Conservation (phyloP, 1,140 invertebrate species). For the Drosophila baimaii region DNA sequence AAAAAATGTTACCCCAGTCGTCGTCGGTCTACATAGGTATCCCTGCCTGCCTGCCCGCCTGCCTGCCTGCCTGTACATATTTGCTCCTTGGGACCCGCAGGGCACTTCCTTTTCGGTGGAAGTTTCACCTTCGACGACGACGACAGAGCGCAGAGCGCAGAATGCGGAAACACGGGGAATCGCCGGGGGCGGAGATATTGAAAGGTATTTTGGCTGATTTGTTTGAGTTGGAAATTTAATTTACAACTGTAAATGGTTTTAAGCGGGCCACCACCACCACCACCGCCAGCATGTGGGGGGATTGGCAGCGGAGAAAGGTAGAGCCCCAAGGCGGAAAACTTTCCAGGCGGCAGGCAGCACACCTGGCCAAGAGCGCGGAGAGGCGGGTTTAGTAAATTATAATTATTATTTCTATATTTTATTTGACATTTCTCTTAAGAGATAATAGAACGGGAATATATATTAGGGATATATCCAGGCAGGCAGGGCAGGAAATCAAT, state of each 20-base stretch:
- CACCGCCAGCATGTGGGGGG: neutral
- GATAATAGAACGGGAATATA: neutral
- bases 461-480: too few relatives aligned
- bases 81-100: conserved; percentile 45
- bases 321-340: conserved; percentile 7
- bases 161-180: conserved; percentile 19
- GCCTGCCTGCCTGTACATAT: conserved; percentile 3
- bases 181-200: conserved; percentile 72
- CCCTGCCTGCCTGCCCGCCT: neutral
- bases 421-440: neutral
- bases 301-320: neutral
- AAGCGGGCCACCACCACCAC: conserved; percentile 20
- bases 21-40: conserved; percentile 16
- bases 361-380: conserved; percentile 1
- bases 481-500: neutral
- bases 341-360: conserved; percentile 12
- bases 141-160: conserved; percentile 13
- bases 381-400: neutral
- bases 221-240: conserved; percentile 82
- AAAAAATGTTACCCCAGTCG: conserved; percentile 82
- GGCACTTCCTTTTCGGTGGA: conserved; percentile 46
- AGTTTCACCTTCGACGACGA: conserved; percentile 47
- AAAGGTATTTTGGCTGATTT: conserved; percentile 82
- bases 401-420: conserved; percentile 4
- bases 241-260: conserved; percentile 81